phyloP scores from a whole-genome alignment of 2,113 vertebrate genomes.

The Isurus oxyrinchus region DNA sequence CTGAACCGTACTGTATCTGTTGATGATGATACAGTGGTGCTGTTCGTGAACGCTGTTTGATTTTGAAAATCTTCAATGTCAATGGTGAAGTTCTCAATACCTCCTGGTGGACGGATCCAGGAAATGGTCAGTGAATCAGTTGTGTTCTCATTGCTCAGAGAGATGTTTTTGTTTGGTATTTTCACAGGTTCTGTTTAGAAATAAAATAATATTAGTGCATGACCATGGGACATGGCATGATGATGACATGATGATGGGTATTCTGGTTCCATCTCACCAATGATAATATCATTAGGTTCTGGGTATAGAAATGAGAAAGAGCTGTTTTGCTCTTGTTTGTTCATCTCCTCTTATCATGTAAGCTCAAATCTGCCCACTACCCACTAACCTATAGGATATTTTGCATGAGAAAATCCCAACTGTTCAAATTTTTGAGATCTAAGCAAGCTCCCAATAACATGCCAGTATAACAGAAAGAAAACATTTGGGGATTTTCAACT shows the following conservation, averaged over 20 bases:
- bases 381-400: not conserved
- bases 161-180: not conserved
- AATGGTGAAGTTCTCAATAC: not conserved
- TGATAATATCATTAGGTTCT: not conserved
- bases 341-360: not conserved
- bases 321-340: not conserved
- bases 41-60: not conserved
- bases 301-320: not conserved
- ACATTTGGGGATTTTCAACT: not conserved
- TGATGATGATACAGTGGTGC: not conserved
- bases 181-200: constrained; percentile 13
- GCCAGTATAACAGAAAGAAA: not conserved
- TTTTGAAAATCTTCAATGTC: not conserved
- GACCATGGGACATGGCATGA: not conserved
- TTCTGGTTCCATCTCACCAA: not conserved
- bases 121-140: not conserved
- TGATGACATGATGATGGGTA: not conserved
- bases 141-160: not conserved
- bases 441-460: not conserved
- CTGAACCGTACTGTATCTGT: not conserved
- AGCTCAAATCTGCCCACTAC: not conserved
- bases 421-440: not conserved
- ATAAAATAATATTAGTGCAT: not conserved
- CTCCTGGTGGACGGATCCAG: not conserved
- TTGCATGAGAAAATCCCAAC: not conserved